Base-by-base conservation (phyloP, 2,888 invertebrate genomes). In the Cryptus armator region DNA sequence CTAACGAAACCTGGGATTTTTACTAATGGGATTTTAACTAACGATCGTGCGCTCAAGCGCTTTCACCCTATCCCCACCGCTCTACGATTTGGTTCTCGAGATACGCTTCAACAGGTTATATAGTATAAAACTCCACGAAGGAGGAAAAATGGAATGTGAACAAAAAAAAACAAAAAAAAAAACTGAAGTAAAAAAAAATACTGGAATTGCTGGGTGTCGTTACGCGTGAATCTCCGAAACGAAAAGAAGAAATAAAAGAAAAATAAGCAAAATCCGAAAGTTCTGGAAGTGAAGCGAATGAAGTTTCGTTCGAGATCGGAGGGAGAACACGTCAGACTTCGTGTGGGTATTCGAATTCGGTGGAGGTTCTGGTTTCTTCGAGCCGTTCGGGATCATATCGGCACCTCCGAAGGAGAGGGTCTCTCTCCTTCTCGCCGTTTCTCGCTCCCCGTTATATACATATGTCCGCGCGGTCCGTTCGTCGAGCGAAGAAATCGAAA, bases 11-110 rank as follows among this genome's bases (percentile, higher is more conserved):
- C 19, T 89, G 89, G 88, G 88, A 89, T 91, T 91, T 90, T 85
- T 88, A 89, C 91, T 92, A 93, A 93, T 92, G 91, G 92, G 90
- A 91, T 91, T 92, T 93, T 91, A 92, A 93, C 91, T 90, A 91
- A 92, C 91, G 91, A 91, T 90, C 89, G 87, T 76, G 64, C 86
- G 78, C 86, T 79, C 81, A 72, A 76, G 56, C 75, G 75, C 70
- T 59, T 24, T 16, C 32, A 79, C 56, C 76, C 78, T 68, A 62
- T 51, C 14, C 29, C 59, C 81, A 64, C 62, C 62, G 32, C 67
- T 53, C 67, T 81, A 78, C 68, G 84, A 84, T 84, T 72, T 81
- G 64, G 77, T 68, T 44, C 74, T 77, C 67, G 77, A 66, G 84
- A 84, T 84, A 84, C 62, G 62, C 67, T 46, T 19, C 37, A 37